Base-by-base conservation (phyloP, 2,113 vertebrate species). In the Muntiacus reevesi region DNA sequence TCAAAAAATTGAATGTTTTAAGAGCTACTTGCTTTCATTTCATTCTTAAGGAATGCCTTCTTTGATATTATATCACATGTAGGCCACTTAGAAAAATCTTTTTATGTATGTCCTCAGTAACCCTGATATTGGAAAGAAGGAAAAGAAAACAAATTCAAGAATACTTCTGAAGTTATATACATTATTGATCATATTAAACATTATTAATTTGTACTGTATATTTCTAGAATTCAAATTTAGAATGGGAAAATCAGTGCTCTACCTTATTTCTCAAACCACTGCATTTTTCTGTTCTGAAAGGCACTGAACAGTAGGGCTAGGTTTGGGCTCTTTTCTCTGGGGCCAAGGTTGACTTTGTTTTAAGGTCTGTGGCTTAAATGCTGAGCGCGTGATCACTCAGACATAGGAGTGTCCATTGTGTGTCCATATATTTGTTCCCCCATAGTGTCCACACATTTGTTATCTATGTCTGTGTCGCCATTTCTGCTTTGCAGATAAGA, bases 1-100 rank as follows among this genome's bases (percentile, higher is more conserved):
- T 9, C 14, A 64, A 93, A 92, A 92, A 93, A 62, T 47, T 78
- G 71, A 95, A 95, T 79, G 59, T 94, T 97, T 94, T 81, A 82
- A 52, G 92, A 96, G 85, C 23, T 19, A 55, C 19, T 76, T 83
- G 11, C 36, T 40, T 94, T 36, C 62, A 87, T 83, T 92, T 64
- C 19, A 40, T 93, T 67, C 76, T 81, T 89, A 76, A 86, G 50
- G 45, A 94, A 71, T 89, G 76, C 28, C 12, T 55, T 84, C 55
- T 7, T 87, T 97, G 87, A 92, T 0, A 67, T 50, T 52, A 10
- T 62, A 91, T 33, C 16, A 82, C 59, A 1, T 1, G 30, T 33
- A 89, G 23, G 45, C 25, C 85, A 12, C 95, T 81, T 81, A 83
- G 54, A 96, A 93, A 11, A 11, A 87, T 93, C 64, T 95, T 97